Evolutionary conservation across 2,113 vertebrate species (phyloP), one percentile per base, ranked within the genome.

Genomic region (Callipepla californica): DNA sequence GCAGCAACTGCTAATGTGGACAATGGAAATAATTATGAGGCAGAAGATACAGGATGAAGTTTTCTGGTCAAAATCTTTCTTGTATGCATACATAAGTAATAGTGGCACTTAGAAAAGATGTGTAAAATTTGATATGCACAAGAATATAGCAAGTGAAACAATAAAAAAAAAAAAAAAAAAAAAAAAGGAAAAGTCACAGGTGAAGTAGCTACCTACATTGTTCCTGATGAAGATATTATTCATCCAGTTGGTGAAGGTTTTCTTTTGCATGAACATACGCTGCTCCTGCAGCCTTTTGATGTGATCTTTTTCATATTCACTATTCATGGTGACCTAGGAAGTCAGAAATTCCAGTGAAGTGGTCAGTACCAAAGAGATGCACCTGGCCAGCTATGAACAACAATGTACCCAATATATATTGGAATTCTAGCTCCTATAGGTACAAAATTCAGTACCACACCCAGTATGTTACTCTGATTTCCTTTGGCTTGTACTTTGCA

Each of bases 161-260:
- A 67, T 74, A 6, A 30, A 47, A 88, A 87, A 25, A 30, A 2
- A 22, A 6, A 9, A 19, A 25, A 13, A 32, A 30, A 47, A 77
- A 61, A 62, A 25, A 13, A 32, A 30, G 44, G 77, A 61, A 62
- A 67, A 21, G 14, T 3, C 28, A 13, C 26, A 47, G 44, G 13
- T 17, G 48, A 45, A 63, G 7, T 25, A 66, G 23, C 1, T 53
- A 94, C 97, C 81, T 97, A 99, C 99, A 96, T 94, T 81, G 86
- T 97, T 97, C 36, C 97, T 98, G 82, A 80, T 80, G 97, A 98
- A 99, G 93, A 99, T 42, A 3, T 98, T 99, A 95, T 99, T 99
- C 96, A 99, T 98, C 98, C 99, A 99, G 65, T 99, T 99, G 91
- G 98, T 99, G 96, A 98, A 99, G 53, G 98, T 99, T 93, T 99